Percentiles rank a stretch among this genome's conserved stretches.
Evolutionary conservation across 2,888 invertebrate species (phyloP).

Genomic region (Drosophila demipolita): DNA sequence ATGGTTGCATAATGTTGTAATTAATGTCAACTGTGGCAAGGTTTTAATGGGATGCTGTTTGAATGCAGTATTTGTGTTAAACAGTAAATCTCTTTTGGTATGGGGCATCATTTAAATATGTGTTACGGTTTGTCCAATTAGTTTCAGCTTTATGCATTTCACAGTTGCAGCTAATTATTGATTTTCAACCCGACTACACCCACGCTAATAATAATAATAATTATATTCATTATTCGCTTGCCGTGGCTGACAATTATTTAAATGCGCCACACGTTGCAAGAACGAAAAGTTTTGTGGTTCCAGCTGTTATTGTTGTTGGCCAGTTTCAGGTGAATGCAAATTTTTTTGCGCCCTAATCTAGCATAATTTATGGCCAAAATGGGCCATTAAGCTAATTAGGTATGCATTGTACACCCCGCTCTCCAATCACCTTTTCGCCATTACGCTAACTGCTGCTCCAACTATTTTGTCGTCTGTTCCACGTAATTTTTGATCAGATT

Average conservation of each 20-base stretch:
- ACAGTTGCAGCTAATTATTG: slow-evolving; percentile 56
- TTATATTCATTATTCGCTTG: slow-evolving; percentile 55
- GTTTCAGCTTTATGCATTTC: slow-evolving; percentile 46
- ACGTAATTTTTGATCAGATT: slow-evolving; percentile 37
- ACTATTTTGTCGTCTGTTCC: slow-evolving; percentile 30
- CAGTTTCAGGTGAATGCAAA: slow-evolving; percentile 53
- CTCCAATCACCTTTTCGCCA: neutral
- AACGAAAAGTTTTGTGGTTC: slow-evolving; percentile 6
- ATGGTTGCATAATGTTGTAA: neutral
- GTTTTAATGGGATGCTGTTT: neutral
- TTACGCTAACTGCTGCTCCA: slow-evolving; percentile 32
- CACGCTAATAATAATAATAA: slow-evolving; percentile 45
- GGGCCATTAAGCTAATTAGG: slow-evolving; percentile 75
- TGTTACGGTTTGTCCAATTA: slow-evolving; percentile 47
- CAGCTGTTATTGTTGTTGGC: slow-evolving; percentile 8
- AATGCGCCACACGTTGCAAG: slow-evolving; percentile 1
- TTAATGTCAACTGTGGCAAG: neutral
- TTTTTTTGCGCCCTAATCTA: slow-evolving; percentile 66
- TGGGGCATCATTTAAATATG: slow-evolving; percentile 9
- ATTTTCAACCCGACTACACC: slow-evolving; percentile 43
- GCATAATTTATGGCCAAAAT: slow-evolving; percentile 65
- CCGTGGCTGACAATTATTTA: slow-evolving; percentile 52
- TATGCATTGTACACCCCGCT: slow-evolving; percentile 64
- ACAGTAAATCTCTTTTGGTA: neutral
- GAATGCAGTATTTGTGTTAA: slow-evolving; percentile 4